Base-by-base conservation (phyloP, 1,140 invertebrate genomes). In the Cecropterus lyciades region DNA sequence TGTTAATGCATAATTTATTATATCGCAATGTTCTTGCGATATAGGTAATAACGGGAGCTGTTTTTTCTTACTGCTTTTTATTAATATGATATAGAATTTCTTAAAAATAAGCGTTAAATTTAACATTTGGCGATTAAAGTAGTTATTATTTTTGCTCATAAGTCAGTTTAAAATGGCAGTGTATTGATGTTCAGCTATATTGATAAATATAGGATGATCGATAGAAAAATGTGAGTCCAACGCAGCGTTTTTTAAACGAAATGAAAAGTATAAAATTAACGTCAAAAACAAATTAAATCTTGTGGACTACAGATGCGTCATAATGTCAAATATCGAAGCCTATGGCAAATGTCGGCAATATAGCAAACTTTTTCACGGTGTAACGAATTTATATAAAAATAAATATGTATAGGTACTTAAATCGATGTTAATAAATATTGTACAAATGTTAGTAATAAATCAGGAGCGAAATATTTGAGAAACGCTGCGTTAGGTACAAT, bases 321-420 rank as follows among this genome's bases (percentile, higher is more conserved):
- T 20, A 16, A 20, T 48, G 49, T 33, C 49, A 33, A 8, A 20
- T 48, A 15, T 40, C n/a, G 13, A 33, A 13, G 5, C 33, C 27
- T n/a, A n/a, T n/a, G n/a, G n/a, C n/a, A n/a, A 52, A 52, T 15
- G 27, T 53, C 13, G 51, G 51, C 27, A 16, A 53, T 16, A 37
- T 30, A 17, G 1, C 46, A 63, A 63, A 49, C 33, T 63, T 15
- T 56, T 56, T 56, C 59, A 63, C 10, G 59, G 48, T 27, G 16
- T 51, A 51, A 45, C 59, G 59, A 63, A 63, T 63, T 63, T 63
- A 63, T 63, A 63, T 27, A 63, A 51, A 62, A 15, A 42, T 62
- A 62, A 63, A 52, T 14, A 43, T 43, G 48, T 63, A 63, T 42
- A 52, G 24, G 13, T 43, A 43, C 40, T 63, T 63, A 63, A 62